These are phyloP conservation scores for Macrosiphum euphorbiae DNA, from an alignment of 2,888 invertebrate species.

Conservation along the genomic window DNA sequence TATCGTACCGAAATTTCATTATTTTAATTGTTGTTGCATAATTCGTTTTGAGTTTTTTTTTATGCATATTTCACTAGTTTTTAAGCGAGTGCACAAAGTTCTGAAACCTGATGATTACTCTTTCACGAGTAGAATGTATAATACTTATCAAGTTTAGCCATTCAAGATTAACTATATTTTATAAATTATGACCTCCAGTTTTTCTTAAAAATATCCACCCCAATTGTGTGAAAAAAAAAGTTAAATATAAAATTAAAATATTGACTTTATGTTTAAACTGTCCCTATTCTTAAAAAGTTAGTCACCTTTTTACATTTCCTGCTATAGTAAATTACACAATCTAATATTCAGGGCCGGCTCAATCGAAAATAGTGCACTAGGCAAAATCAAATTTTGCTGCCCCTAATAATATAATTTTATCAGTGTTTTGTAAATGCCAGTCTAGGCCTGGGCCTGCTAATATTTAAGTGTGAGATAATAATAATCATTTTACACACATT, in stretches of 20 bases:
- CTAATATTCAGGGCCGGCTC: no score
- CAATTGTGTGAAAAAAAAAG: not conserved
- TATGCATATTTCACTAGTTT: not conserved
- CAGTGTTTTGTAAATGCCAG: no score
- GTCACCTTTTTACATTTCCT: not conserved
- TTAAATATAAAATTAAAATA: not conserved
- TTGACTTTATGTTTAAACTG: not conserved
- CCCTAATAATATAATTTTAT: no score
- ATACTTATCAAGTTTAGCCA: constrained; percentile 5
- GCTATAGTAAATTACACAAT: not conserved
- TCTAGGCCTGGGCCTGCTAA: no score
- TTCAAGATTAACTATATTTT: not conserved
- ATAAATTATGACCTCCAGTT: not conserved
- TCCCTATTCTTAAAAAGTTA: not conserved
- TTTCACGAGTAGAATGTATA: not conserved
- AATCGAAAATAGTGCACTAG: no score
- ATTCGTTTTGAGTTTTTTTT: not conserved
- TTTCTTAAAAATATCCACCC: not conserved
- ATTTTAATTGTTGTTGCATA: not conserved
- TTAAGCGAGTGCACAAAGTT: not conserved
- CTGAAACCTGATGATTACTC: not conserved
- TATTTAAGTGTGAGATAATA: not conserved
- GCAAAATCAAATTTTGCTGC: no score
- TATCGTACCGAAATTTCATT: not conserved
- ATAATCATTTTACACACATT: not conserved